phyloP scores from a whole-genome alignment of 2,888 invertebrate species.

The Diarsia dahlii region DNA sequence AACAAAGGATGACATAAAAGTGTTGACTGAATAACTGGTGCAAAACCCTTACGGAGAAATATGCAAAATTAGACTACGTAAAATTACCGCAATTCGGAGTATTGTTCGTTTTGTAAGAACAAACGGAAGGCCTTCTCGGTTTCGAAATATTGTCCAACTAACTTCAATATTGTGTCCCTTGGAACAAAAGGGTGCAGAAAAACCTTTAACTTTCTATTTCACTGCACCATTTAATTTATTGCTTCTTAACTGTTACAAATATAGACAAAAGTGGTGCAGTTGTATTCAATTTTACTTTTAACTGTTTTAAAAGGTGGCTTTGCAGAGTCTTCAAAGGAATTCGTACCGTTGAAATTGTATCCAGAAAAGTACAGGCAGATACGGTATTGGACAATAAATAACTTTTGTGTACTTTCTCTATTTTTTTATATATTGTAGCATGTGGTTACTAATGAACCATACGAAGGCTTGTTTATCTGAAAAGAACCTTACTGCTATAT shows the following conservation, averaged over 20 bases:
- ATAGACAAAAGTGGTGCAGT: slow-evolving; percentile 70
- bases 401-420: slow-evolving; percentile 32
- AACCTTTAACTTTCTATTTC: slow-evolving; percentile 74
- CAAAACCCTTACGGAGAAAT: slow-evolving; percentile 42
- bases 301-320: slow-evolving; percentile 45
- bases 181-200: slow-evolving; percentile 64
- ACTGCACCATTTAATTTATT: slow-evolving; percentile 67
- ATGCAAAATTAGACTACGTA: slow-evolving; percentile 24
- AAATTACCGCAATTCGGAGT: slow-evolving; percentile 39
- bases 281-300: slow-evolving; percentile 54
- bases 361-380: slow-evolving; percentile 24
- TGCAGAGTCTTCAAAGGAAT: slow-evolving; percentile 44
- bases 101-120: slow-evolving; percentile 41
- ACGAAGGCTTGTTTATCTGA: not conserved
- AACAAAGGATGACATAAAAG: slow-evolving; percentile 16
- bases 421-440: not conserved
- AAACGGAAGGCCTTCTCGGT: slow-evolving; percentile 74
- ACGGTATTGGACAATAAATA: slow-evolving; percentile 18
- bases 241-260: slow-evolving; percentile 67
- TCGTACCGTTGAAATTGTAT: slow-evolving; percentile 44
- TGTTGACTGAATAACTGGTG: not conserved
- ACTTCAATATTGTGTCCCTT: slow-evolving; percentile 56
- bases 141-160: slow-evolving; percentile 65
- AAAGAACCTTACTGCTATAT: not conserved
- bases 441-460: not conserved